These are phyloP conservation scores for Tetragnatha versicolor DNA, from an alignment of 1,140 invertebrate species.

Conservation along the genomic window DNA sequence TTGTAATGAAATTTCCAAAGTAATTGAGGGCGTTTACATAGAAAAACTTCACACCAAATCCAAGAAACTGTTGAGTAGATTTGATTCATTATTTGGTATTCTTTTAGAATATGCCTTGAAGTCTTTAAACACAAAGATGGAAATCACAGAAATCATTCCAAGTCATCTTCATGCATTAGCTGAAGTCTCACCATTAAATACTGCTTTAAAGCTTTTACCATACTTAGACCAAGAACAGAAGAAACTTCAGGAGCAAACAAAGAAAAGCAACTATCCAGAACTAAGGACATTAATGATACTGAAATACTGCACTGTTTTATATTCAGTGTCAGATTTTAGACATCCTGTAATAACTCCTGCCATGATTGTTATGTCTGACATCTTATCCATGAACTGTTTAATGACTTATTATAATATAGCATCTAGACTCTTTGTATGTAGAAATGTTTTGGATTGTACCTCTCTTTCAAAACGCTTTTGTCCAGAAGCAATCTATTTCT, in stretches of 20 bases:
- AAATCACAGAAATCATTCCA: conserved; percentile 68
- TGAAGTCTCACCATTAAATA: conserved; percentile 73
- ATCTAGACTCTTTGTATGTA: conserved; percentile 79
- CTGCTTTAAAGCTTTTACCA: conserved; percentile 72
- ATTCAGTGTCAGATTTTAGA: conserved; percentile 86
- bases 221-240: conserved; percentile 78
- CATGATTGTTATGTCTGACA: conserved; percentile 82
- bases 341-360: conserved; percentile 86
- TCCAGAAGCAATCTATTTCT: conserved; percentile 67
- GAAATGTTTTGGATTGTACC: conserved; percentile 80
- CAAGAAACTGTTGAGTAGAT: conserved; percentile 78
- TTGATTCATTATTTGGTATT: conserved; percentile 76
- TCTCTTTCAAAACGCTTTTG: conserved; percentile 80
- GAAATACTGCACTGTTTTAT: conserved; percentile 70
- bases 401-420: conserved; percentile 73
- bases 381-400: conserved; percentile 73
- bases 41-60: conserved; percentile 77
- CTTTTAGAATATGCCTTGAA: conserved; percentile 80
- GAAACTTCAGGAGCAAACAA: conserved; percentile 66
- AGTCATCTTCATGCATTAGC: conserved; percentile 77
- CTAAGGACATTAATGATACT: conserved; percentile 82
- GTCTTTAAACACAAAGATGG: conserved; percentile 64
- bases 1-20: conserved; percentile 71
- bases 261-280: conserved; percentile 70
- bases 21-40: conserved; percentile 84